Evolutionary conservation across 2,113 vertebrate genomes (phyloP), one percentile per base, ranked within the genome.

Genomic region (Hydrochoerus hydrochaeris): DNA sequence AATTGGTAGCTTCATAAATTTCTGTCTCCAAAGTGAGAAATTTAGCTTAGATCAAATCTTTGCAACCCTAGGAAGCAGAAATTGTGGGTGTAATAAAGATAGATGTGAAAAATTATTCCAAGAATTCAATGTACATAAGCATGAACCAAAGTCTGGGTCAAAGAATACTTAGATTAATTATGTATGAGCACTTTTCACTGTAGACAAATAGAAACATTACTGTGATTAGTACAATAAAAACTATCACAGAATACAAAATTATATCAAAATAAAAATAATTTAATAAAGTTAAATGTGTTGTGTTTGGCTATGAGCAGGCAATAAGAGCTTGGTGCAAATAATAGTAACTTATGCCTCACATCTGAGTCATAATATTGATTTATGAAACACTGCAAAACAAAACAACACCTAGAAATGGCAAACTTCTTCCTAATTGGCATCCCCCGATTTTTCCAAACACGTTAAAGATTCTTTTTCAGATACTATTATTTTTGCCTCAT

Each of bases 351-450:
- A 54, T 1, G 65, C 0, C 13, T 30, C 19, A 54, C 41, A 7
- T 73, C 90, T 96, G 16, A 90, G 63, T 41, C 4, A 92, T 62
- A 44, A 95, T 96, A 78, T 69, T 89, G 5, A 5, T 58, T 86
- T 58, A 30, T 71, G 52, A 92, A 92, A 87, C 17, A 80, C 54
- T 1, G 88, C n/a, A 89, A 90, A 83, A 6, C 38, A 82, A 86
- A 91, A 93, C 6, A 32, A n/a, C 1, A 94, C 1, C 17, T 60
- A 88, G 13, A 65, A 58, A 88, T 49, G n/a, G 57, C 20, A 87
- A 88, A 54, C 54, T 41, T 0, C 35, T 10, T 38, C 7, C 5
- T 63, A 62, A 46, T 46, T 67, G 81, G 14, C 14, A 69, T 6
- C 20, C 52, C 26, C 8, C 49, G 5, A 84, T 54, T 80, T 65